These are phyloP conservation scores for Myotis myotis DNA, from an alignment of 2,797 vertebrate species.

Conservation along the genomic window DNA sequence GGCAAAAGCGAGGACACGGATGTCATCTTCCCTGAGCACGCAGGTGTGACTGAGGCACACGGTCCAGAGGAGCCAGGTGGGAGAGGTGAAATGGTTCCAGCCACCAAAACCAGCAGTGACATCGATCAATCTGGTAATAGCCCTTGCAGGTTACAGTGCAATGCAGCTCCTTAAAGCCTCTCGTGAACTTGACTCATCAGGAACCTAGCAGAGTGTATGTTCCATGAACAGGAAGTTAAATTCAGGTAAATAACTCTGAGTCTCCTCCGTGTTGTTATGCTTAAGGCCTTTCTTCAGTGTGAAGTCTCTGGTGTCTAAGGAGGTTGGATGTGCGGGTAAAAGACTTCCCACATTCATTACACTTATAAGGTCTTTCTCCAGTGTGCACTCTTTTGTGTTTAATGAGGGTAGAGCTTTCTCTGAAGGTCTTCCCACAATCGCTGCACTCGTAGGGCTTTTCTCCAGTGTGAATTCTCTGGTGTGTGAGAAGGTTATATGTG, in stretches of 20 bases:
- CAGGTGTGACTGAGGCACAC: not conserved
- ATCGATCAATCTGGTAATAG: not conserved
- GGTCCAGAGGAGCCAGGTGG: not conserved
- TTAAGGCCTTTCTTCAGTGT: not conserved
- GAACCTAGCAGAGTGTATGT: not conserved
- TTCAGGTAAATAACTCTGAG: not conserved
- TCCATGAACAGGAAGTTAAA: not conserved
- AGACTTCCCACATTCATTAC: not conserved
- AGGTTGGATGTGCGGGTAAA: not conserved
- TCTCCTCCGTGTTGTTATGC: not conserved
- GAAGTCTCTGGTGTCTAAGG: not conserved
- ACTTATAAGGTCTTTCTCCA: not conserved
- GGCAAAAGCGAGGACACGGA: not conserved
- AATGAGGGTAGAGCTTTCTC: not conserved
- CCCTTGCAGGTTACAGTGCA: not conserved
- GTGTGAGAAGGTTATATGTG: not conserved
- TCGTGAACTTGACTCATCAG: not conserved
- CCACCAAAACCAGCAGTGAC: not conserved
- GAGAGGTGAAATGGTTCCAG: not conserved
- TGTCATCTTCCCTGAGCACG: not conserved
- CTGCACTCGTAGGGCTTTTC: not conserved
- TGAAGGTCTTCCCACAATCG: conserved; percentile 7
- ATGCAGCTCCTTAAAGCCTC: too few species aligned
- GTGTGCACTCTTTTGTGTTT: conserved; percentile 1
- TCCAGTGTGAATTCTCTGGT: not conserved